Conservation (phyloP, 1,140 invertebrate species). For the Caenorhabditis inopinata region DNA sequence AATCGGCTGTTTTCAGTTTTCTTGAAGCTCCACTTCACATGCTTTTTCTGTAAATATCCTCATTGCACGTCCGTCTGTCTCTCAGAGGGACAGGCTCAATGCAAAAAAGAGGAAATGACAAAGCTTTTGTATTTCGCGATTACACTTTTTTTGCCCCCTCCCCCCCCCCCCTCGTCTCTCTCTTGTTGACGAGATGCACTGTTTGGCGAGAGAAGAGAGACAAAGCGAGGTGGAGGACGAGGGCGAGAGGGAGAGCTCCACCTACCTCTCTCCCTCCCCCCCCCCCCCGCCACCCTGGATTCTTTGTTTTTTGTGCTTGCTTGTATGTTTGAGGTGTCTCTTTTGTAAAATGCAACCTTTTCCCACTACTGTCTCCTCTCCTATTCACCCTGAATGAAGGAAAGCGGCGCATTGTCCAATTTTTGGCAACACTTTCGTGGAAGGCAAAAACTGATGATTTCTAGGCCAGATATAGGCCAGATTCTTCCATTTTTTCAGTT, state of each 20-base stretch:
- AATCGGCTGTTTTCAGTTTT: no score
- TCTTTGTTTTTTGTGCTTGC: slow-evolving; percentile 32
- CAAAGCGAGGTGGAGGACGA: background rate
- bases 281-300: background rate
- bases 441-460: no score
- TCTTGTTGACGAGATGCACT: slow-evolving; percentile 19
- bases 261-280: no score
- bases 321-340: slow-evolving; percentile 13
- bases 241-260: background rate
- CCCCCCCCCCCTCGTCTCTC: no score
- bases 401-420: no score
- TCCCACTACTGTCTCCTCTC: background rate
- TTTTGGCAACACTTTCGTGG: no score
- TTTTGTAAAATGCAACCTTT: slow-evolving; percentile 17
- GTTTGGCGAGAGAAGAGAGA: slow-evolving; percentile 1
- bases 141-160: slow-evolving; percentile 23
- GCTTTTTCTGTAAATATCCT: background rate
- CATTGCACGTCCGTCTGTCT: background rate
- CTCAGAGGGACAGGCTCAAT: background rate
- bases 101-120: background rate
- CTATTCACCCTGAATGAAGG: no score
- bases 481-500: no score
- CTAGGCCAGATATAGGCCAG: no score
- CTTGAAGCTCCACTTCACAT: background rate
- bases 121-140: slow-evolving; percentile 31